Conservation (phyloP, 1,140 invertebrate genomes). For the Aphis craccivora region DNA sequence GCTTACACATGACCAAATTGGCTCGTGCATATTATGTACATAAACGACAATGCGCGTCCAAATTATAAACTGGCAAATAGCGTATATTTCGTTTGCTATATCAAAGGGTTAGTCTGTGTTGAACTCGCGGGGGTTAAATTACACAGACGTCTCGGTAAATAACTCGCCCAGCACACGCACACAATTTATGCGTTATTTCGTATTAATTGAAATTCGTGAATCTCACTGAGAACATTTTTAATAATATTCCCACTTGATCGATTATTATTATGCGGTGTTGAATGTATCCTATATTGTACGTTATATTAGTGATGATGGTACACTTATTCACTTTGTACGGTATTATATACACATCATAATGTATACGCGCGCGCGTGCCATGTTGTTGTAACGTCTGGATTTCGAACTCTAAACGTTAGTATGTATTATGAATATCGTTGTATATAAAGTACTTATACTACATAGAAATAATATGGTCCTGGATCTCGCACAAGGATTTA, state of each 20-base stretch:
- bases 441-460: too few relatives aligned
- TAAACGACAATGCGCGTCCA: background rate
- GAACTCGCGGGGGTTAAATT: background rate
- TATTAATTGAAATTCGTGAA: slow-evolving; percentile 8
- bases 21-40: background rate
- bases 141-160: background rate
- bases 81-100: background rate
- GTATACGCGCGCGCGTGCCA: background rate
- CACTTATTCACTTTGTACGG: background rate
- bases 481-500: background rate
- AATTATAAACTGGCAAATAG: background rate
- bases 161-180: background rate
- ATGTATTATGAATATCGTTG: background rate
- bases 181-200: background rate
- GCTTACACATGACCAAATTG: background rate
- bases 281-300: background rate
- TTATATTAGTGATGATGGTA: background rate
- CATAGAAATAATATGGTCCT: background rate
- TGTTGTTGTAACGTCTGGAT: background rate
- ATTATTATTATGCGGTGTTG: background rate
- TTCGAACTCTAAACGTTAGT: background rate
- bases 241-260: background rate
- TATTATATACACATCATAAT: background rate
- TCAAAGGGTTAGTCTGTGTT: background rate
- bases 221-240: background rate